Conservation (phyloP, 1,140 invertebrate species). For the Drosophila pallidifrons region DNA sequence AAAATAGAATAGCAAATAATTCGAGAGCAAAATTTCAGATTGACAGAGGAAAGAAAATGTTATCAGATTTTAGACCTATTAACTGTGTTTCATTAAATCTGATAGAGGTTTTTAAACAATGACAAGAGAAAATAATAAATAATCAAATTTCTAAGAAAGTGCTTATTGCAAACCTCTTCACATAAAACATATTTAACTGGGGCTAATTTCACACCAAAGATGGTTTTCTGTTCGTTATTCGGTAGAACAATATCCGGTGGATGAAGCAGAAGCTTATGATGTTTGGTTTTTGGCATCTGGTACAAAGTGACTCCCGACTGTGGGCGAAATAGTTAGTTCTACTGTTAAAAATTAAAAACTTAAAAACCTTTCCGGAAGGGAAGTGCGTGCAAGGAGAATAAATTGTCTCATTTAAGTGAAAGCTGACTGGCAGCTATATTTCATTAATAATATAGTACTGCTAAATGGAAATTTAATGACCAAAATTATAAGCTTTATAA, state of each 20-base stretch:
- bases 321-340: slow-evolving; percentile 23
- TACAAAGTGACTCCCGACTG: slow-evolving; percentile 44
- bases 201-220: slow-evolving; percentile 63
- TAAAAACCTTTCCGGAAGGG: not conserved
- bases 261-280: not conserved
- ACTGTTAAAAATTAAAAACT: slow-evolving; percentile 1
- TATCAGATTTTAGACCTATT: not conserved
- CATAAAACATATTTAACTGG: slow-evolving; percentile 41
- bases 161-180: slow-evolving; percentile 52
- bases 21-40: not conserved
- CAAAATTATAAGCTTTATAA: not conserved
- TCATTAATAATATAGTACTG: not conserved
- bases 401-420: not conserved
- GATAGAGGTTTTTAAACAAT: not conserved
- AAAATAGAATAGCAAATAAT: not conserved
- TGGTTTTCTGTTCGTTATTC: slow-evolving; percentile 51
- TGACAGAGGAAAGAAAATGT: not conserved
- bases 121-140: not conserved
- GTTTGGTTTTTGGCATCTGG: slow-evolving; percentile 44
- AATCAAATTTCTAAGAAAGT: not conserved
- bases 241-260: slow-evolving; percentile 13
- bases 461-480: no score
- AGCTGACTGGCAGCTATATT: not conserved
- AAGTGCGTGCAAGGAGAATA: not conserved
- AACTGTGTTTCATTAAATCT: not conserved